These are phyloP conservation scores for Galerucella nymphaeae DNA, from an alignment of 2,888 invertebrate species.

Conservation along the genomic window DNA sequence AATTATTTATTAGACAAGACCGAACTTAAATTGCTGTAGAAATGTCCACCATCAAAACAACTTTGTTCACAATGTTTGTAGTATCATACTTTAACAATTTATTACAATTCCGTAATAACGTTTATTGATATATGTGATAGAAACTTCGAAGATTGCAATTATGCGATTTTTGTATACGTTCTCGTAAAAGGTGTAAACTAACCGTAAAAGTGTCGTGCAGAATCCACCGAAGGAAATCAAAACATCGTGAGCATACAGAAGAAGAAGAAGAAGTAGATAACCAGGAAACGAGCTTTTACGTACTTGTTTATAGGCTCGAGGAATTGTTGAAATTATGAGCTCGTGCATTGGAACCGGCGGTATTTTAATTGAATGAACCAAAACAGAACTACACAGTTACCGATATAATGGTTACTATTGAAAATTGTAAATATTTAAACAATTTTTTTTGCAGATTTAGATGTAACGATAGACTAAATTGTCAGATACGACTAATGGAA, in stretches of 20 bases:
- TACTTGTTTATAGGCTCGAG: slow-evolving; percentile 56
- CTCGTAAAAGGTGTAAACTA: slow-evolving; percentile 43
- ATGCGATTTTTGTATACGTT: not conserved
- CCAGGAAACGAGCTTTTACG: slow-evolving; percentile 55
- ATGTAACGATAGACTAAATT: too few relatives aligned
- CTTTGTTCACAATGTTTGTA: too few relatives aligned
- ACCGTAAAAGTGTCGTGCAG: slow-evolving; percentile 45
- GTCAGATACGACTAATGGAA: too few relatives aligned
- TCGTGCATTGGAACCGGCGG: slow-evolving; percentile 58
- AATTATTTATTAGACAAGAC: too few relatives aligned
- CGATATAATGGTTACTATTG: too few relatives aligned
- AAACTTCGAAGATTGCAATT: not conserved
- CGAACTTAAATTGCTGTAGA: too few relatives aligned
- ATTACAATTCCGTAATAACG: too few relatives aligned
- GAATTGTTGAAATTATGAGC: slow-evolving; percentile 56
- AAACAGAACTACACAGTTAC: slow-evolving; percentile 32
- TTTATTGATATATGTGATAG: too few relatives aligned
- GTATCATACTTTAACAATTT: too few relatives aligned
- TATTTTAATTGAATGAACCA: slow-evolving; percentile 60
- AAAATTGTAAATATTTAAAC: too few relatives aligned
- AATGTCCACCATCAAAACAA: too few relatives aligned
- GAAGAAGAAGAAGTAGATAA: slow-evolving; percentile 46
- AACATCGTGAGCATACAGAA: slow-evolving; percentile 47
- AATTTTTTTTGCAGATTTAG: too few relatives aligned
- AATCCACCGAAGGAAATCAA: slow-evolving; percentile 52